Conservation (phyloP, 2,888 invertebrate genomes). For the Cheilosia vulpina region DNA sequence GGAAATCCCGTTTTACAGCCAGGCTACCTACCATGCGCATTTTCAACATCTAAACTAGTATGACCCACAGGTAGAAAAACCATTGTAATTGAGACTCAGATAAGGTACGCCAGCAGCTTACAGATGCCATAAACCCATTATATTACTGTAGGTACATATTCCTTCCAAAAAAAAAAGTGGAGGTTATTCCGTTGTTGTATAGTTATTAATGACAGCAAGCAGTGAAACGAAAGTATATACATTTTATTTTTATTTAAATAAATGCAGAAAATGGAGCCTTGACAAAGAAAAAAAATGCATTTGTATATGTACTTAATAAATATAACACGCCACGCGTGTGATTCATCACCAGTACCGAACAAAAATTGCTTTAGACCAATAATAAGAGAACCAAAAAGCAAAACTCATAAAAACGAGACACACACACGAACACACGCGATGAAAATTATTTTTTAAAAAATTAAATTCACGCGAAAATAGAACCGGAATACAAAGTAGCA, state of each 20-base stretch:
- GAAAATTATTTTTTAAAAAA: slow-evolving; percentile 37
- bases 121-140: background rate
- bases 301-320: background rate
- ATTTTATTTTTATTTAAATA: no score
- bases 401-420: slow-evolving; percentile 22
- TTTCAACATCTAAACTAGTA: background rate
- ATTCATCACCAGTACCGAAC: slow-evolving; percentile 7
- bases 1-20: background rate
- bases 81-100: no score
- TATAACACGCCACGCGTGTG: slow-evolving; percentile 22
- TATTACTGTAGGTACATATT: background rate
- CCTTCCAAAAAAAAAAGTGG: no score
- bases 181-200: no score
- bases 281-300: background rate
- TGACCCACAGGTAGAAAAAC: background rate
- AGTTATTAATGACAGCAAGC: no score
- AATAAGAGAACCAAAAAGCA: background rate
- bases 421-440: slow-evolving; percentile 6
- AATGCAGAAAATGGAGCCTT: no score
- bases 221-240: no score
- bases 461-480: slow-evolving; percentile 42
- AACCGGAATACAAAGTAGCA: slow-evolving; percentile 14
- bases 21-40: background rate
- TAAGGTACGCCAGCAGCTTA: background rate
- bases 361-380: background rate